Conservation (phyloP, 2,888 invertebrate species). For the Dasypolia templi region DNA sequence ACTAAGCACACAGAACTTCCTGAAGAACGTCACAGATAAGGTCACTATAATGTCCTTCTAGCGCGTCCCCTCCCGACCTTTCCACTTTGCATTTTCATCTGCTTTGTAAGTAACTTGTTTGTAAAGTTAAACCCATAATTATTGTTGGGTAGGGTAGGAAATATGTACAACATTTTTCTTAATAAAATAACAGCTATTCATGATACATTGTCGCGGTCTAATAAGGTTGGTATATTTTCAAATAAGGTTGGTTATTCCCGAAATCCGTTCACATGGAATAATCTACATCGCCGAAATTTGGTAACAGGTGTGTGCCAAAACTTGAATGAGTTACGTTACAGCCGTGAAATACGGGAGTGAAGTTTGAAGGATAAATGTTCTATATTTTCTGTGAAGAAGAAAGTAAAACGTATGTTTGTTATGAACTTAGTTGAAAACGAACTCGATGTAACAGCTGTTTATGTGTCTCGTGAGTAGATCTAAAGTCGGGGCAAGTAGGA, state of each 20-base stretch:
- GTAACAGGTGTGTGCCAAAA: slow-evolving; percentile 63
- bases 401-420: slow-evolving; percentile 28
- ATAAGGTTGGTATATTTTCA: slow-evolving; percentile 32
- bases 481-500: not conserved
- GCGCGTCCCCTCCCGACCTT: too few species aligned
- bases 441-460: slow-evolving; percentile 16
- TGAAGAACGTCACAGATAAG: too few species aligned
- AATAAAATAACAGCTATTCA: slow-evolving; percentile 17
- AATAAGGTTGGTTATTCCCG: slow-evolving; percentile 44
- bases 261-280: slow-evolving; percentile 48
- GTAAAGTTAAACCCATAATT: too few species aligned
- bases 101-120: too few species aligned
- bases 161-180: too few species aligned
- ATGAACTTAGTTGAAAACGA: slow-evolving; percentile 15
- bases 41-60: too few species aligned
- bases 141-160: too few species aligned
- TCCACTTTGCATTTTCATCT: too few species aligned
- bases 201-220: slow-evolving; percentile 1
- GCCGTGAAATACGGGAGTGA: slow-evolving; percentile 38
- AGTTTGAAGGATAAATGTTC: slow-evolving; percentile 42
- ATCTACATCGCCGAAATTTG: slow-evolving; percentile 48
- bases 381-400: slow-evolving; percentile 21
- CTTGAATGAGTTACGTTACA: slow-evolving; percentile 60
- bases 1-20: too few species aligned
- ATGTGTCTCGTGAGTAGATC: not conserved